Percentiles rank a stretch among this genome's conserved stretches.
These are phyloP conservation scores for Simalia tracyae DNA, from an alignment of 2,797 vertebrate species.

Conservation along the genomic window DNA sequence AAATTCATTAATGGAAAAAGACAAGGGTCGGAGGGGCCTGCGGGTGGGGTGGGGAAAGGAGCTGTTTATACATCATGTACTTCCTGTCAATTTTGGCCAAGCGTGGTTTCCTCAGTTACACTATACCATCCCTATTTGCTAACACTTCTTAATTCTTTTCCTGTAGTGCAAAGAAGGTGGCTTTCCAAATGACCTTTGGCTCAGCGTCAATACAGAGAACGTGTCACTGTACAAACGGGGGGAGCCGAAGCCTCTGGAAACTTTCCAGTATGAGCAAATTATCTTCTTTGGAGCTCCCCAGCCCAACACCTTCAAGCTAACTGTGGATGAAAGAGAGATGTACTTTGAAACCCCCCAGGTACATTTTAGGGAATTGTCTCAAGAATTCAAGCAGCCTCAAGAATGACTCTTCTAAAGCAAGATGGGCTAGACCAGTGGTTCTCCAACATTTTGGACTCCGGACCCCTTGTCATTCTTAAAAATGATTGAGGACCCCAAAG, in stretches of 20 bases:
- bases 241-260: conserved; percentile 88
- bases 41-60: not conserved
- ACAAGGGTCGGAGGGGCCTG: not conserved
- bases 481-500: not conserved
- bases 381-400: not conserved
- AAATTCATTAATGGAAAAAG: too few relatives aligned
- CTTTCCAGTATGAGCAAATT: conserved; percentile 92
- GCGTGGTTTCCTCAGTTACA: not conserved
- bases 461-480: not conserved
- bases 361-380: not conserved
- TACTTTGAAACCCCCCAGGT: conserved; percentile 93
- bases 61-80: not conserved
- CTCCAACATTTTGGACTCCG: not conserved
- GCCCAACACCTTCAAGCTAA: conserved; percentile 90
- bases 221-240: conserved; percentile 91
- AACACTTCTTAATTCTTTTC: conserved; percentile 12
- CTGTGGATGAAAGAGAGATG: conserved; percentile 92
- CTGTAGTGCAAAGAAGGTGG: conserved; percentile 90
- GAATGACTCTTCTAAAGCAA: not conserved
- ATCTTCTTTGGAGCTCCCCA: conserved; percentile 91
- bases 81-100: not conserved
- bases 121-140: not conserved
- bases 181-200: conserved; percentile 92
- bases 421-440: not conserved
- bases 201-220: conserved; percentile 90